Conservation (phyloP, 2,888 invertebrate genomes). For the Mallateleia sp. region DNA sequence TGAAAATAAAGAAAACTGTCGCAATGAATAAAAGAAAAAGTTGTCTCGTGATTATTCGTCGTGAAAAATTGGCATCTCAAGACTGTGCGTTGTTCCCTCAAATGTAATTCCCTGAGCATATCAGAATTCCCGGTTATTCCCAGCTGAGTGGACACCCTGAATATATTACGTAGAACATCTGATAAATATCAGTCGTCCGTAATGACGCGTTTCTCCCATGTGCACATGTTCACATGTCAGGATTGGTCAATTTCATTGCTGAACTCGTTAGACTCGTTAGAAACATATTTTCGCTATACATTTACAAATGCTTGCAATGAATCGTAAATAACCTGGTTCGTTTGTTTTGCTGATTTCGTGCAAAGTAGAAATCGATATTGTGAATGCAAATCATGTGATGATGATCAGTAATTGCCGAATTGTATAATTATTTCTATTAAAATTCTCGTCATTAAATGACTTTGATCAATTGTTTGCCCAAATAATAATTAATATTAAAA, state of each 20-base stretch:
- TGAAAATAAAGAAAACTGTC: constrained; percentile 3
- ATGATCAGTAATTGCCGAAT: too few species aligned
- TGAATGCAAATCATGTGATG: too few species aligned
- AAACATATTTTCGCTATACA: constrained; percentile 36
- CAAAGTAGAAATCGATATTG: background rate
- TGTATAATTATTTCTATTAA: too few species aligned
- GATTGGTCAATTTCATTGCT: constrained; percentile 44
- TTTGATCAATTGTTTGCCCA: too few species aligned
- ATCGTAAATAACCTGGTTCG: background rate
- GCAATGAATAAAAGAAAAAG: constrained; percentile 20
- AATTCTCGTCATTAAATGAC: too few species aligned
- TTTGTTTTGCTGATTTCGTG: constrained; percentile 1
- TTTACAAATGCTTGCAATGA: constrained; percentile 23
- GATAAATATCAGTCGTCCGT: constrained; percentile 66
- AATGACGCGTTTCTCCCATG: constrained; percentile 58
- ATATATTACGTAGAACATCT: constrained; percentile 62
- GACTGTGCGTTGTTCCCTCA: constrained; percentile 33
- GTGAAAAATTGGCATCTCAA: constrained; percentile 58
- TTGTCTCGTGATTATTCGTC: background rate
- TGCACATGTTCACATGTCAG: constrained; percentile 36
- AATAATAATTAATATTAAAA: too few species aligned
- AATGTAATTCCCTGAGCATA: constrained; percentile 57
- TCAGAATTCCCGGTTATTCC: constrained; percentile 66
- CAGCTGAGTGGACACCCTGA: constrained; percentile 66
- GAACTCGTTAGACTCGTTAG: constrained; percentile 43